A percentile compares a stretch with the other conserved stretches of the same genome.
Conservation (phyloP, 2,797 vertebrate species). For the Esox lucius region DNA sequence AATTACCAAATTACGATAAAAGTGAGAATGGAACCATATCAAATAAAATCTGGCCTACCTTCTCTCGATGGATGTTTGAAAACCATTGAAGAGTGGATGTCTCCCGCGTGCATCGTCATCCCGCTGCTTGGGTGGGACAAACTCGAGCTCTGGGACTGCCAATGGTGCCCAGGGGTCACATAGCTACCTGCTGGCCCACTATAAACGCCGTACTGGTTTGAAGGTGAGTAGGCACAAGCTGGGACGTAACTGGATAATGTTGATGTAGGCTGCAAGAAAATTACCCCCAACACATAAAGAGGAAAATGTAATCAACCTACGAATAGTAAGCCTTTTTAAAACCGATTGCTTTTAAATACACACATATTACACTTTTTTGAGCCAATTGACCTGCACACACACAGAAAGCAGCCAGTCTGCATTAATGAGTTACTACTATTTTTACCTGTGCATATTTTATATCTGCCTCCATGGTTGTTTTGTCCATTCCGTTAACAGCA, state of each 20-base stretch:
- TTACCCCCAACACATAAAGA: background rate
- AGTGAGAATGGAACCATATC: conserved; percentile 11
- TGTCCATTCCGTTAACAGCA: conserved; percentile 88
- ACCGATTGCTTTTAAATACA: background rate
- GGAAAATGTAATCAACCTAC: background rate
- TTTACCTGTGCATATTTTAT: conserved; percentile 96
- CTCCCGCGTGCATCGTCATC: conserved; percentile 84
- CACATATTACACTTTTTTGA: background rate
- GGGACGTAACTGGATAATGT: conserved; percentile 91
- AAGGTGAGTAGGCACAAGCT: conserved; percentile 89
- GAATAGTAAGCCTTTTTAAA: background rate
- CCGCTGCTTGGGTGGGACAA: conserved; percentile 81
- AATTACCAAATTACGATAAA: conserved; percentile 11
- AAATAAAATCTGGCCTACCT: conserved; percentile 73
- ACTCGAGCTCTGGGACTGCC: conserved; percentile 83
- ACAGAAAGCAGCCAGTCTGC: background rate
- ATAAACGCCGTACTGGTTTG: conserved; percentile 91
- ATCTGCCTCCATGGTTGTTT: conserved; percentile 84
- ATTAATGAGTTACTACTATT: background rate
- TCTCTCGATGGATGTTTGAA: conserved; percentile 91
- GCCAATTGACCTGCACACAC: background rate
- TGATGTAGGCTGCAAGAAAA: conserved; percentile 78
- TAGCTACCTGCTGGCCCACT: conserved; percentile 85
- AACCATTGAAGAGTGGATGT: conserved; percentile 82
- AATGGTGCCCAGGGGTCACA: conserved; percentile 86